Percentiles rank a stretch among this genome's conserved stretches.
Conservation (phyloP, 35 echinoderm and acorn worm genomes). For the Lytechinus variegatus region DNA sequence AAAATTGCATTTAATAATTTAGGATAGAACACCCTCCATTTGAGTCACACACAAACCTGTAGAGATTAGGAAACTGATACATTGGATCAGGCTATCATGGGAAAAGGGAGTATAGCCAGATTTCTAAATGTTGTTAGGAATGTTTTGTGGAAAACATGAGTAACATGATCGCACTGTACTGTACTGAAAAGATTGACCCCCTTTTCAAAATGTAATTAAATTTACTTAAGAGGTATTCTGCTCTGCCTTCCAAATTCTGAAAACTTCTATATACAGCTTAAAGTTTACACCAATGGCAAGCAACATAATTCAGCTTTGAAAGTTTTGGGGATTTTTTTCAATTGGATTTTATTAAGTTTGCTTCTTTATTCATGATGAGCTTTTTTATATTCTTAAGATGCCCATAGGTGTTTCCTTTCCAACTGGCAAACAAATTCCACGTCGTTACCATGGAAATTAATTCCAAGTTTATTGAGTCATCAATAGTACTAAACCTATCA, state of each 20-base stretch:
- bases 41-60: neutral
- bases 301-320: too few relatives aligned
- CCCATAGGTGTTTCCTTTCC: neutral
- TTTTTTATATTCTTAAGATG: neutral
- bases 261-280: neutral
- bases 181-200: neutral
- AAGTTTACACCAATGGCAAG: too few relatives aligned
- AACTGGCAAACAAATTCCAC: neutral
- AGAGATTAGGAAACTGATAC: neutral
- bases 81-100: neutral
- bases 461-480: neutral
- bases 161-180: neutral
- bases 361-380: too few relatives aligned
- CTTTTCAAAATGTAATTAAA: neutral
- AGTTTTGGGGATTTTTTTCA: too few relatives aligned
- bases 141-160: neutral
- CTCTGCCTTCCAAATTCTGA: neutral
- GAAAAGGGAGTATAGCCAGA: neutral
- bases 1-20: constrained; percentile 39
- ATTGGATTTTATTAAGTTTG: too few relatives aligned
- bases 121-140: neutral
- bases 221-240: neutral
- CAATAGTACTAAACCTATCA: neutral
- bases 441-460: neutral
- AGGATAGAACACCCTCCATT: neutral